phyloP scores from a whole-genome alignment of 37 sponge, comb jelly and placozoan genomes.

The Crambe crambe region DNA sequence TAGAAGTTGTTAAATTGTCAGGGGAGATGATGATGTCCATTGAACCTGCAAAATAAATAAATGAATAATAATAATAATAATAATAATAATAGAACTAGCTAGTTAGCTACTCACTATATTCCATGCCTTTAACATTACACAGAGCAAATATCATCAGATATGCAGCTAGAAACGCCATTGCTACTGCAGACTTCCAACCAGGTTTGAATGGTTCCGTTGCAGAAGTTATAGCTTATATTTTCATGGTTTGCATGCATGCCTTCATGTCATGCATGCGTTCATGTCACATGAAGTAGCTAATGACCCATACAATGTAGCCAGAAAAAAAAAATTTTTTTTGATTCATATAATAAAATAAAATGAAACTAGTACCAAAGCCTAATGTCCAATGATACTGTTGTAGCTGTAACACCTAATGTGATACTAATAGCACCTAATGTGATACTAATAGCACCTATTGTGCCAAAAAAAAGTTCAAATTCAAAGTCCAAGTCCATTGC shows the following conservation, averaged over 20 bases:
- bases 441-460: not conserved
- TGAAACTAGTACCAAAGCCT: no score
- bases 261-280: not conserved
- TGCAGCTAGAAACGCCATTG: no score
- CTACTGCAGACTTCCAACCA: no score
- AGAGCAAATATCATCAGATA: no score
- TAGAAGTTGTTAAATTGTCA: not conserved
- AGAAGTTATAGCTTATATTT: not conserved
- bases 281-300: not conserved
- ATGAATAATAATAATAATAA: not conserved
- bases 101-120: not conserved
- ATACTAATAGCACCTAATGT: not conserved
- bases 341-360: no score
- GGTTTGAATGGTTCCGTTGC: no score
- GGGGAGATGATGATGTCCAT: slow-evolving; percentile 7
- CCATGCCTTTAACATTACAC: no score
- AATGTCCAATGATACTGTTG: no score
- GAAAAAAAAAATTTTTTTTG: no score
- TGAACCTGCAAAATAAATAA: not conserved
- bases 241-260: not conserved
- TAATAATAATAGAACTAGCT: no score
- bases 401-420: not conserved
- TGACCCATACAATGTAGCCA: not conserved
- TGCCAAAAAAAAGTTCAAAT: not conserved
- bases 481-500: slow-evolving; percentile 9